Evolutionary conservation across 30 jellyfish, hydroid and myxozoan genomes (phyloP), one percentile per base, ranked within the genome.

Genomic region (Catostylus mosaicus): DNA sequence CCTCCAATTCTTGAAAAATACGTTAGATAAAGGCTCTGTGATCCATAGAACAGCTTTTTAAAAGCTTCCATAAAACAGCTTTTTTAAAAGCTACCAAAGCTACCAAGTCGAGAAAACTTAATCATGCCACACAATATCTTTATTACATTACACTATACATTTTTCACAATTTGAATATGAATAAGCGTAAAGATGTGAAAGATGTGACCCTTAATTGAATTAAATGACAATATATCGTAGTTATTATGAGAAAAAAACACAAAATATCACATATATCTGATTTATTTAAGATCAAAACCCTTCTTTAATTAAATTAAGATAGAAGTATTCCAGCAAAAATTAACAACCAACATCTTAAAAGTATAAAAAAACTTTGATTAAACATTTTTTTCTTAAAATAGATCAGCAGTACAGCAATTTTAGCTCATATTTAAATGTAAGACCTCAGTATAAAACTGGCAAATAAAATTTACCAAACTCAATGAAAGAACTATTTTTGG

Each of bases 1-100:
- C 96, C 96, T 38, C 96, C 94, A n/a, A 27, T 22, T 40, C 38
- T 78, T 20, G 75, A 77, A 36, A 45, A 77, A 10, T 77, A 78
- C 40, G 61, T 87, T 50, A 26, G 50, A 35, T 34, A 19, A 14
- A 23, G 24, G 26, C 63, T 5, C 27, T 16, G 54, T 43, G 54
- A 6, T 16, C 16, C 54, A 6, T 16, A 6, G 16, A 43, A 9
- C 54, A 43, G 54, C 16, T 43, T 43, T 43, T 9, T 43, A 43
- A 16, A 16, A 43, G 54, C 54, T 16, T 16, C 16, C 54, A 14
- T 7, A 5, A 50, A 50, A 50, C 63, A 50, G 63, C 63, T 50
- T 50, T 8, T 50, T 9, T 50, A 50, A 50, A 50, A 50, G 63
- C 63, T 50, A 50, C 63, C 24, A 50, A 27, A 50, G 2, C 63